Evolutionary conservation across 1,140 invertebrate species (phyloP).

Genomic region (Papilio xuthus): DNA sequence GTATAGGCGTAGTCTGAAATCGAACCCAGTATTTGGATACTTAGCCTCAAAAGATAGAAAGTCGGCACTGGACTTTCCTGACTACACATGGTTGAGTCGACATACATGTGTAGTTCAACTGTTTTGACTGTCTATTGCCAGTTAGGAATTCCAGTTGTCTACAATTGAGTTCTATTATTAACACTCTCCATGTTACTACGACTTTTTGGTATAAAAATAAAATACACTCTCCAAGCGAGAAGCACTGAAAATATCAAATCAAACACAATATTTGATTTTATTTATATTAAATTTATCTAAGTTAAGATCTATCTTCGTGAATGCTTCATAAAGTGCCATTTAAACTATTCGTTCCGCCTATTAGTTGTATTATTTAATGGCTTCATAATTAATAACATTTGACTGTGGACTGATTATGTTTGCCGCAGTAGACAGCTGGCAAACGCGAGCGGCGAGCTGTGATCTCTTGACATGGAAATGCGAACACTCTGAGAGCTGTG

Average conservation of each 20-base stretch:
- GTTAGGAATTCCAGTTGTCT: too few species aligned
- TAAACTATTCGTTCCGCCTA: neutral
- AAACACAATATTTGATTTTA: too few species aligned
- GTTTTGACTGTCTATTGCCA: too few species aligned
- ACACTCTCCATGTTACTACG: too few species aligned
- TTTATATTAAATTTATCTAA: too few species aligned
- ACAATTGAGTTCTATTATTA: too few species aligned
- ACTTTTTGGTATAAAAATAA: too few species aligned
- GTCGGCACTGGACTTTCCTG: neutral
- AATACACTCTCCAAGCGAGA: too few species aligned
- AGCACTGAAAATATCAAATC: too few species aligned
- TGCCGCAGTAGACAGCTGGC: neutral
- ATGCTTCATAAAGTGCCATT: neutral
- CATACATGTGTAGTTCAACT: too few species aligned
- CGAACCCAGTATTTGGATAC: neutral
- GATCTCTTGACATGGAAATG: slow-evolving; percentile 28
- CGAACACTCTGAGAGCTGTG: slow-evolving; percentile 3
- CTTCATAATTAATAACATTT: slow-evolving; percentile 8
- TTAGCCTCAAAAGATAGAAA: neutral
- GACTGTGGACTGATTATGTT: neutral
- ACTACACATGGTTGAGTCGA: too few species aligned
- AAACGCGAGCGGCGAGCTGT: slow-evolving; percentile 18
- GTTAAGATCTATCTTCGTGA: too few species aligned
- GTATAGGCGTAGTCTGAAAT: slow-evolving; percentile 73
- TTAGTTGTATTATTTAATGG: neutral